Evolutionary conservation across 2,797 vertebrate genomes (phyloP), one percentile per base, ranked within the genome.

Genomic region (Mastacembelus armatus): DNA sequence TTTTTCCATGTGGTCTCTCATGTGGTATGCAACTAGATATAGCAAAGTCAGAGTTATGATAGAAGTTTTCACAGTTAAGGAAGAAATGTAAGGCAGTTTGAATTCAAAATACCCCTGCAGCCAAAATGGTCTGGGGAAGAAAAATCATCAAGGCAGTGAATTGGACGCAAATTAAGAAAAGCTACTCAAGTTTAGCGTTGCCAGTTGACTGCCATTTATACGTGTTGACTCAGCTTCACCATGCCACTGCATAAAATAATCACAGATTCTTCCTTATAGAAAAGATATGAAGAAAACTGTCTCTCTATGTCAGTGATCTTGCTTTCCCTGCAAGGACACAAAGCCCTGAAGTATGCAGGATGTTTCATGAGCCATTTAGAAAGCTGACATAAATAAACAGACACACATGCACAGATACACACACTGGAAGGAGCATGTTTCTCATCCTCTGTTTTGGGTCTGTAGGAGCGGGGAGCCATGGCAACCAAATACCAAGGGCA

Each of bases 381-480:
- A 77, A 78, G 55, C 45, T 61, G 56, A 68, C 71, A 68, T 75
- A 80, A 88, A 86, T 66, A 88, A 69, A 82, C 75, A 76, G 64
- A 63, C 64, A 75, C 65, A 82, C 66, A 36, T 32, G 36, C 70
- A 74, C 60, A 66, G n/a, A 69, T 4, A 66, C 30, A 83, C 71
- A 76, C 60, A 58, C 12, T 62, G 71, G 52, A 71, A 74, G 29
- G 29, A 54, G 57, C 47, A 66, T 69, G 73, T 89, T 92, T 85
- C 72, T 69, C 80, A 74, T 80, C 85, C 79, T 70, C 77, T 89
- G 85, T 92, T 91, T 91, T 88, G 85, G 74, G 84, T 45, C 82
- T 90, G 88, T 72, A 88, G 84, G 84, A 86, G 82, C 73, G 59
- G 56, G 79, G 83, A 71, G 63, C 82, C 85, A 90, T 90, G 75